A percentile compares a stretch with the other conserved stretches of the same genome.
phyloP scores from a whole-genome alignment of 2,888 invertebrate species.

The Xanthia togata region DNA sequence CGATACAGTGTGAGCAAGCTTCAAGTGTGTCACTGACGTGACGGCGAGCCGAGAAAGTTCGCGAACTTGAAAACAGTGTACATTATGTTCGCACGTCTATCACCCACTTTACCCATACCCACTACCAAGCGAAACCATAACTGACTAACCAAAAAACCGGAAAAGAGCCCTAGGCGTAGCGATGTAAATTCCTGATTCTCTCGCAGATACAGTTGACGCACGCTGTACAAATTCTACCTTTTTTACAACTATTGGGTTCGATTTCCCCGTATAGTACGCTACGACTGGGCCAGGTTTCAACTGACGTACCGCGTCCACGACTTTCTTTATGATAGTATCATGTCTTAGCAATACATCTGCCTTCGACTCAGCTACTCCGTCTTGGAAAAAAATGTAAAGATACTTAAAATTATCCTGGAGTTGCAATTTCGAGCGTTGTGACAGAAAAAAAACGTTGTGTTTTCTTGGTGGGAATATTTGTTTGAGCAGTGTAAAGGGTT shows the following conservation, averaged over 20 bases:
- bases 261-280: slow-evolving; percentile 81
- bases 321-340: slow-evolving; percentile 77
- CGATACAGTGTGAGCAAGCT: too few species aligned
- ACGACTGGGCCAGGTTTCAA: slow-evolving; percentile 71
- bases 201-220: slow-evolving; percentile 37
- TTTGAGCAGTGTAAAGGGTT: slow-evolving; percentile 73
- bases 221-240: slow-evolving; percentile 59
- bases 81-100: too few species aligned
- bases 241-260: slow-evolving; percentile 72
- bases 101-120: too few species aligned
- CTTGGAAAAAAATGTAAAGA: slow-evolving; percentile 78
- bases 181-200: slow-evolving; percentile 69
- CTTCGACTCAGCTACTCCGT: slow-evolving; percentile 70
- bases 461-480: slow-evolving; percentile 67
- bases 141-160: slow-evolving; percentile 74
- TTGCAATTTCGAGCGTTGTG: slow-evolving; percentile 64
- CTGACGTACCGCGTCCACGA: slow-evolving; percentile 68
- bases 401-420: slow-evolving; percentile 72
- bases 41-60: too few species aligned
- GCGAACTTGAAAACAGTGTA: too few species aligned
- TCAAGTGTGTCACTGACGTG: too few species aligned
- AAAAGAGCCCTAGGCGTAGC: slow-evolving; percentile 75
- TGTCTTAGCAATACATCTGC: slow-evolving; percentile 73
- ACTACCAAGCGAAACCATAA: too few species aligned
- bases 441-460: slow-evolving; percentile 71